Evolutionary conservation across 1,140 invertebrate genomes (phyloP).

Genomic region (Lucilia cuprina): DNA sequence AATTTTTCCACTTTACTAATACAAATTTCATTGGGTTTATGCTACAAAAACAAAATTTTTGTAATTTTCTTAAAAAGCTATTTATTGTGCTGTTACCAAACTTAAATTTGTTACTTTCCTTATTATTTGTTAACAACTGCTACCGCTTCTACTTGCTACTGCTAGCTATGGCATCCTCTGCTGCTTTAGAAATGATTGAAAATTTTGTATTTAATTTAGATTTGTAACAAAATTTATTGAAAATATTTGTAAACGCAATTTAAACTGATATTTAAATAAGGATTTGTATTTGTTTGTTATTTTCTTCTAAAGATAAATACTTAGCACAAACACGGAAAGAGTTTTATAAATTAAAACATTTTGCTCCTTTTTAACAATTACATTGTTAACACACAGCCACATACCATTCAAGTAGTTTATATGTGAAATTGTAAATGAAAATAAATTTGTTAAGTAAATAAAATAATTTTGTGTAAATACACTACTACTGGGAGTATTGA

Average conservation of each 20-base stretch:
- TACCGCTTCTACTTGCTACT: not conserved
- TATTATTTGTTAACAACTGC: not conserved
- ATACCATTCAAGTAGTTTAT: not conserved
- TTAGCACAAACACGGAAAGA: no score
- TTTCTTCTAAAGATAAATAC: no score
- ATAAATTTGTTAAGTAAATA: constrained; percentile 25
- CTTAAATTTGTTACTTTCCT: not conserved
- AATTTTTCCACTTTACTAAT: no score
- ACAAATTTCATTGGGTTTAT: no score
- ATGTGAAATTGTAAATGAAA: constrained; percentile 19
- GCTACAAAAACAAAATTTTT: no score
- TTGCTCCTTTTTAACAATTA: no score
- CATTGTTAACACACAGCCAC: no score
- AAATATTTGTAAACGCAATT: not conserved
- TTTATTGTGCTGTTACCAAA: not conserved
- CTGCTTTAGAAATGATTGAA: not conserved
- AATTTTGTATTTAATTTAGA: constrained; percentile 1
- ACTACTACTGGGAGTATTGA: not conserved
- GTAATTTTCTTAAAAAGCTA: not conserved
- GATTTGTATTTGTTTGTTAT: not conserved
- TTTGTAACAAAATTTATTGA: not conserved
- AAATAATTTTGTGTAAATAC: not conserved
- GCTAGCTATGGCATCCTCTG: not conserved
- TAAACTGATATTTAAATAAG: not conserved
- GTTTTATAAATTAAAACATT: no score